Evolutionary conservation across 2,113 vertebrate species (phyloP), one percentile per base, ranked within the genome.

Genomic region (Hypocryptadius cinnamomeus): DNA sequence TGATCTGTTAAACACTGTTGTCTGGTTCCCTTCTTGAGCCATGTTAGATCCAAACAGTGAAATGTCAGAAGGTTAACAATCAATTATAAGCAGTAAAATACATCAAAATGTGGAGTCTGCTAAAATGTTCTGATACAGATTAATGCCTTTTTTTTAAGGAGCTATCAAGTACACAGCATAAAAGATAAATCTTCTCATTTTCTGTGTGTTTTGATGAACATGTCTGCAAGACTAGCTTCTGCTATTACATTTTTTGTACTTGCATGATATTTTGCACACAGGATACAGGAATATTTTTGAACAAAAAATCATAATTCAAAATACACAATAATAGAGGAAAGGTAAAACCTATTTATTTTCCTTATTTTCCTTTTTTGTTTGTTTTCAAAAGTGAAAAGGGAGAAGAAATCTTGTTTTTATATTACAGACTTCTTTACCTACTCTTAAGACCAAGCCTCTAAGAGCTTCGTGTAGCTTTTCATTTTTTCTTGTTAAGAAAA

Each of bases 81-180:
- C 35, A 68, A 68, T 94, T 96, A 90, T 71, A 90, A 92, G 63
- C 47, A 53, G 44, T 68, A 85, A 94, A 90, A 92, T 65, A 40
- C 27, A 91, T 91, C 56, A 78, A 63, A 64, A 28, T 27, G 5
- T 73, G 31, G 59, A 83, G 63, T 48, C 39, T 56, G 20, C 48
- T 92, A 73, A 73, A 89, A 85, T 91, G 68, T 51, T 85, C 64
- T 25, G 57, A 63, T 80, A 61, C 21, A 85, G 74, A 82, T 77
- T 4, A 92, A 77, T 79, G 40, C 5, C 5, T 53, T 59, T 65
- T 57, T 78, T 66, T 53, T 3, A 37, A 91, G 50, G 35, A 85
- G n/a, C 40, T 90, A 39, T 91, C 50, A 85, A 90, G 35, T 73
- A 16, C 68, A 70, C 13, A 69, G 64, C 27, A 83, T 80, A 45